Evolutionary conservation across 2,797 vertebrate species (phyloP).

Genomic region (Sebastes dallii): DNA sequence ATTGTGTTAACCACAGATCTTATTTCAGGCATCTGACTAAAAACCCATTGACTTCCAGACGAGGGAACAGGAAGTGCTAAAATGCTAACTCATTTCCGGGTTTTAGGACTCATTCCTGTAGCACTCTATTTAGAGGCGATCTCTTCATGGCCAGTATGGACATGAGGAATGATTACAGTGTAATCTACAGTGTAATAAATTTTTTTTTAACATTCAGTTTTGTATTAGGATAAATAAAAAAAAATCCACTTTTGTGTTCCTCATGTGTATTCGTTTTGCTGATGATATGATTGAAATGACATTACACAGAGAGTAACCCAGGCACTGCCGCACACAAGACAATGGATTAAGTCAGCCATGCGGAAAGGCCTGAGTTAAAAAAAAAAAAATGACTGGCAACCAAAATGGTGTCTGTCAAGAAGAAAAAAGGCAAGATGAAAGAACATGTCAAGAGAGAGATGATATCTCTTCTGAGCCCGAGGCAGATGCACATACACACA

Average conservation of each 20-base stretch:
- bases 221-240: not conserved
- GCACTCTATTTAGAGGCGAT: no score
- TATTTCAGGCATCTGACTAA: no score
- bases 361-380: slow-evolving; percentile 45
- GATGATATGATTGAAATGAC: slow-evolving; percentile 36
- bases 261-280: slow-evolving; percentile 23
- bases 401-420: slow-evolving; percentile 79
- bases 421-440: slow-evolving; percentile 79
- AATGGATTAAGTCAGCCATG: slow-evolving; percentile 59
- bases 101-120: no score
- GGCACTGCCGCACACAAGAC: slow-evolving; percentile 47
- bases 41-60: no score
- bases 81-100: no score
- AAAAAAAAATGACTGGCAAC: slow-evolving; percentile 68
- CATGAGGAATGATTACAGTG: not conserved
- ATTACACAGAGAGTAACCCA: slow-evolving; percentile 37
- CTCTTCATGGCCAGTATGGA: not conserved
- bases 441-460: slow-evolving; percentile 80
- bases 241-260: not conserved
- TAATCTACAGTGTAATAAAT: not conserved
- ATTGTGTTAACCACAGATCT: no score
- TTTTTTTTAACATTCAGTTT: not conserved
- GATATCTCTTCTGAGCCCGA: slow-evolving; percentile 79
- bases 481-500: slow-evolving; percentile 45
- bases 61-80: no score